Conservation (phyloP, 2,113 vertebrate species). For the Edolisoma coerulescens region DNA sequence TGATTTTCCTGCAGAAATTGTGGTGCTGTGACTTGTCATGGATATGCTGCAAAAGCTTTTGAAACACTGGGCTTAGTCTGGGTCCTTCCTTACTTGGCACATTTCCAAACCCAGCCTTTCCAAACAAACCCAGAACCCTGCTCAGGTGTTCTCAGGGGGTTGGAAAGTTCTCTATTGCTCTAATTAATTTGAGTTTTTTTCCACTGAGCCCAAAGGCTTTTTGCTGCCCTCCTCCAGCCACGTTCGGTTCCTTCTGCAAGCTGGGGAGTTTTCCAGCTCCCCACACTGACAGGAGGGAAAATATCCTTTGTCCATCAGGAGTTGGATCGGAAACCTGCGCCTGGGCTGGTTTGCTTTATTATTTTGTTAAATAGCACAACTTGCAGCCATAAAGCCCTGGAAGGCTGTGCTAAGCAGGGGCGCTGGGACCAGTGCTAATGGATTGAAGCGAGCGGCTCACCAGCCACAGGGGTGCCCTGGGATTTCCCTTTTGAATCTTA, state of each 20-base stretch:
- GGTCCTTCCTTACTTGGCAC: background rate
- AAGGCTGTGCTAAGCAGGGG: background rate
- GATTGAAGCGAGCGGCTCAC: conserved; percentile 46
- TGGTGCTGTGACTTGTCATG: fast-evolving
- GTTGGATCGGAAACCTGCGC: background rate
- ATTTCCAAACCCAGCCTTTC: background rate
- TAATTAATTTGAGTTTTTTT: background rate
- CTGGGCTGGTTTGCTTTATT: background rate
- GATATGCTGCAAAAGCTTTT: background rate
- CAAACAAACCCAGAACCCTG: background rate
- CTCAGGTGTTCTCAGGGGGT: background rate
- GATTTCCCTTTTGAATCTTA: conserved; percentile 76
- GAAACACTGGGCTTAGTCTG: background rate
- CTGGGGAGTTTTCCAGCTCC: background rate
- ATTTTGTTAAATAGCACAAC: conserved; percentile 27
- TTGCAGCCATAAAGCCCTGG: conserved; percentile 31
- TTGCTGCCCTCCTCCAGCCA: background rate
- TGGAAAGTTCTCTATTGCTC: background rate
- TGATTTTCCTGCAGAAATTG: background rate
- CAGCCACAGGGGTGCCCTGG: conserved; percentile 58
- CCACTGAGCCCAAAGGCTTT: fast-evolving
- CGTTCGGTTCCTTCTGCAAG: background rate
- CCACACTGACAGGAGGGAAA: background rate
- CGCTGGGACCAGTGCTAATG: conserved; percentile 21
- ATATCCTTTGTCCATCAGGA: background rate